Percentiles rank a stretch among this genome's conserved stretches.
These are phyloP conservation scores for Limnephilus rhombicus DNA, from an alignment of 2,888 invertebrate genomes.

Conservation along the genomic window DNA sequence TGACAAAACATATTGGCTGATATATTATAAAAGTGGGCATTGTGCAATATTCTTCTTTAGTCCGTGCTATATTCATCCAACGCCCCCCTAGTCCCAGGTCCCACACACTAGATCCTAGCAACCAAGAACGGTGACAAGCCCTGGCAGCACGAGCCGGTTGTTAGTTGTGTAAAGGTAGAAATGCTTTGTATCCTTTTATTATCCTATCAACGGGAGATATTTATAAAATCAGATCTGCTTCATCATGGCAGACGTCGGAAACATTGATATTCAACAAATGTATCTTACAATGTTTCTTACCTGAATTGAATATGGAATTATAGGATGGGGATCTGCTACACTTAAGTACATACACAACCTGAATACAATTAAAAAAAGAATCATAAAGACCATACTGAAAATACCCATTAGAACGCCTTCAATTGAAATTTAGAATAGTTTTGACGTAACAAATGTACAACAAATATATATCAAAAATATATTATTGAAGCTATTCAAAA, in stretches of 20 bases:
- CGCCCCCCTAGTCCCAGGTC: background rate
- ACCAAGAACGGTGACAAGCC: background rate
- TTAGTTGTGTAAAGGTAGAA: constrained; percentile 20
- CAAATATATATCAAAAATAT: too few relatives aligned
- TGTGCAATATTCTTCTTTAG: constrained; percentile 25
- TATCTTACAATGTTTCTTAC: background rate
- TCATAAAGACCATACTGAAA: too few relatives aligned
- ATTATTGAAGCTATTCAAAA: too few relatives aligned
- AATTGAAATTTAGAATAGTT: too few relatives aligned
- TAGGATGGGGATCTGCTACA: too few relatives aligned
- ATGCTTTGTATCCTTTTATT: constrained; percentile 43
- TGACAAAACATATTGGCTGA: constrained; percentile 27
- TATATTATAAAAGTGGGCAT: background rate
- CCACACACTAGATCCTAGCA: background rate
- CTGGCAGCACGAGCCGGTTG: constrained; percentile 51
- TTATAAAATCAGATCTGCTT: too few relatives aligned
- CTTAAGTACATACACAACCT: too few relatives aligned
- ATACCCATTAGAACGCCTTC: too few relatives aligned
- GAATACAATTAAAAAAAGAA: too few relatives aligned
- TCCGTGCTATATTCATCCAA: background rate
- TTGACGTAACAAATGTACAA: too few relatives aligned
- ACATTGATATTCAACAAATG: background rate
- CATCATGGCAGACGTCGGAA: constrained; percentile 24
- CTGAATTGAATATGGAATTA: too few relatives aligned
- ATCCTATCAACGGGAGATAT: constrained; percentile 1